A percentile compares a stretch with the other conserved stretches of the same genome.
Conservation (phyloP, 2,113 vertebrate species). For the Oreochromis aureus region DNA sequence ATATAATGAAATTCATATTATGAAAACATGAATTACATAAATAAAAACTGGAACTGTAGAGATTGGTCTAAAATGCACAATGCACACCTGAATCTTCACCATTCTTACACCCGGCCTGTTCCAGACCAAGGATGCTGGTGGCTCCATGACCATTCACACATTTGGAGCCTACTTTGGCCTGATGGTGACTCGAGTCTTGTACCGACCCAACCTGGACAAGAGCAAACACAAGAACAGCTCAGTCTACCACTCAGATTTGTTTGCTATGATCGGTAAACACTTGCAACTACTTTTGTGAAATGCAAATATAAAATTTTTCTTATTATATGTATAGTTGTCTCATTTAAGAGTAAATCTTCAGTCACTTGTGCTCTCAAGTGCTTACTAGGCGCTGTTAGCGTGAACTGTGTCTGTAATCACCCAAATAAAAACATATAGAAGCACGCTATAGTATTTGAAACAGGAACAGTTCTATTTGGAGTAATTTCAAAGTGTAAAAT, state of each 20-base stretch:
- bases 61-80: not conserved
- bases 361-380: not conserved
- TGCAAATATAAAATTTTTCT: not conserved
- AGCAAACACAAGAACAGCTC: conserved; percentile 71
- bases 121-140: conserved; percentile 84
- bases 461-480: not conserved
- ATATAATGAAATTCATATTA: not conserved
- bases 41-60: not conserved
- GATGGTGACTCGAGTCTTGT: conserved; percentile 78
- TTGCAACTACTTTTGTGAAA: not conserved
- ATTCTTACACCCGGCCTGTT: not conserved
- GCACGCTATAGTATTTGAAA: not conserved
- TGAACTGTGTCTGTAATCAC: not conserved
- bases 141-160: conserved; percentile 90
- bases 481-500: not conserved
- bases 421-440: not conserved
- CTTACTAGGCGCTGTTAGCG: not conserved
- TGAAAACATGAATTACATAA: not conserved
- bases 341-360: not conserved
- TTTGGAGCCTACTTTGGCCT: conserved; percentile 92
- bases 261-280: conserved; percentile 83
- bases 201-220: conserved; percentile 68
- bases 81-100: not conserved
- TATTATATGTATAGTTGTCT: not conserved
- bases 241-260: conserved; percentile 78